Conservation (phyloP, 2,888 invertebrate genomes). For the Nesidiocoris tenuis region DNA sequence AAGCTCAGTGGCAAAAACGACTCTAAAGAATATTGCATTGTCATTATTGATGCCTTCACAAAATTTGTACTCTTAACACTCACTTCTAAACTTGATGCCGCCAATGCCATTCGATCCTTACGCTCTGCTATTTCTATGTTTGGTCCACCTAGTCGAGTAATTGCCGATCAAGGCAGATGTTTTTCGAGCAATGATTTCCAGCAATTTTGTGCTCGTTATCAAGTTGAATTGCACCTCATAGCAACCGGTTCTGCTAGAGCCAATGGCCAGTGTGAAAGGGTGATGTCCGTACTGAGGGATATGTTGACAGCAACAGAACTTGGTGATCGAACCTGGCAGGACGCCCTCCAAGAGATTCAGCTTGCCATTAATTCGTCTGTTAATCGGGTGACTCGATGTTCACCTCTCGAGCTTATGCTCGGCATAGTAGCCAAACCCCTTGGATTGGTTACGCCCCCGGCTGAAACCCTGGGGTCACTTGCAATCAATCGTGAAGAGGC, state of each 20-base stretch:
- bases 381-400: constrained; percentile 19
- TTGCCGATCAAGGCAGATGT: constrained; percentile 40
- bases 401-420: constrained; percentile 10
- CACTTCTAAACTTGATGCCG: constrained; percentile 51
- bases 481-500: background rate
- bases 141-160: constrained; percentile 46
- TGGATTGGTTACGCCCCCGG: background rate
- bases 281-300: constrained; percentile 11
- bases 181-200: constrained; percentile 46
- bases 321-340: constrained; percentile 8
- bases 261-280: constrained; percentile 48
- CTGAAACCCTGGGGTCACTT: background rate
- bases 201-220: no score
- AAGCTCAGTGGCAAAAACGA: constrained; percentile 51
- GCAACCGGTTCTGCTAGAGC: constrained; percentile 51
- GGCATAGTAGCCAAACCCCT: background rate
- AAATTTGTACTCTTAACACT: constrained; percentile 7
- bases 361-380: constrained; percentile 8
- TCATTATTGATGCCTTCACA: constrained; percentile 49
- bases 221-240: constrained; percentile 49
- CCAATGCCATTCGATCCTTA: constrained; percentile 45
- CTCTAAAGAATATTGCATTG: constrained; percentile 51
- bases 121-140: constrained; percentile 46
- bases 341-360: constrained; percentile 9
- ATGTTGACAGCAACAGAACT: constrained; percentile 6